Evolutionary conservation across 2,888 invertebrate species (phyloP).

Genomic region (Tineola bisselliella): DNA sequence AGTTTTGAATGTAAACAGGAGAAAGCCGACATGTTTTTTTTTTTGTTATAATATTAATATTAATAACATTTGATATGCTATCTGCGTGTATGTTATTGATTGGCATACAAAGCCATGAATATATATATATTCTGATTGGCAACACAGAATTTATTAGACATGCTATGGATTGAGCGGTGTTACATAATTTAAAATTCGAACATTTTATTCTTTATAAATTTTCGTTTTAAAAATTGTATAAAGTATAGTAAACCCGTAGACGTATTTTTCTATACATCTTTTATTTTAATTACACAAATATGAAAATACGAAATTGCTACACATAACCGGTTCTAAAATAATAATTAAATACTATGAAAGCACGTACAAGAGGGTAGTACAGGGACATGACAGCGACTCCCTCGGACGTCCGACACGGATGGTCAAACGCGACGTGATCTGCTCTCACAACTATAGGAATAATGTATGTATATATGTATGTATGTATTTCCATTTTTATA

Average conservation of each 20-base stretch:
- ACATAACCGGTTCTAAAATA: no score
- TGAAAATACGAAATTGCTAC: no score
- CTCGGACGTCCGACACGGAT: conserved; percentile 28
- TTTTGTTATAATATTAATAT: background rate
- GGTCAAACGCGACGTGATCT: conserved; percentile 27
- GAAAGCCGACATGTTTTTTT: background rate
- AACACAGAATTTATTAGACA: no score
- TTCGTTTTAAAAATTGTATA: no score
- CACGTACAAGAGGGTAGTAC: background rate
- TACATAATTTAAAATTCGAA: no score
- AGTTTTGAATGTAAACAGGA: background rate
- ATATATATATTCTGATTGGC: background rate
- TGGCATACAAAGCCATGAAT: background rate
- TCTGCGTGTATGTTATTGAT: background rate
- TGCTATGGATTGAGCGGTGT: no score
- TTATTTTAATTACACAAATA: no score
- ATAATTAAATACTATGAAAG: background rate
- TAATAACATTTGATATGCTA: no score
- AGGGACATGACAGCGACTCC: background rate
- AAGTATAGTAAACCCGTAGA: no score
- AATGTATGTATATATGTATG: background rate
- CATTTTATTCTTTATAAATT: no score
- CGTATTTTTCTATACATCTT: no score
- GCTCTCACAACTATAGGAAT: background rate
- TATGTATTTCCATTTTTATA: background rate